A percentile compares a stretch with the other conserved stretches of the same genome.
phyloP scores from a whole-genome alignment of 2,888 invertebrate genomes.

The Caenorhabditis sinica region DNA sequence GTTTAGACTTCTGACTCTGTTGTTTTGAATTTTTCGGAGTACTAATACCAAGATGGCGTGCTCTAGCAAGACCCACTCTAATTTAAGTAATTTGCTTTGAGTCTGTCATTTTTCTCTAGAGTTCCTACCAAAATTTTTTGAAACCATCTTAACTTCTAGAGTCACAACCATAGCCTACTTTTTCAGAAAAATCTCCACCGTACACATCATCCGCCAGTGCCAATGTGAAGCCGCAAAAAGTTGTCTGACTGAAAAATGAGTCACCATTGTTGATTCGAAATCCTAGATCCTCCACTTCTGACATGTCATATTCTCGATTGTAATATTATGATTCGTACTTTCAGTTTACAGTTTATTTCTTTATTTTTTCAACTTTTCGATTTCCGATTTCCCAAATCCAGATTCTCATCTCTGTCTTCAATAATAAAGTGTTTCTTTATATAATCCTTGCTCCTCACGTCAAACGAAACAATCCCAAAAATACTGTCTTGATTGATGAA shows the following conservation, averaged over 20 bases:
- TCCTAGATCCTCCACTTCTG: slow-evolving; percentile 41
- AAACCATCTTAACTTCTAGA: too few species aligned
- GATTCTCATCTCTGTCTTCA: slow-evolving; percentile 22
- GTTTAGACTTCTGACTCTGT: too few species aligned
- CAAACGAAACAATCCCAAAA: slow-evolving; percentile 5
- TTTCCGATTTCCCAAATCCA: slow-evolving; percentile 25
- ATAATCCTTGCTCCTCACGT: slow-evolving; percentile 16
- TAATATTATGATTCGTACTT: slow-evolving; percentile 13
- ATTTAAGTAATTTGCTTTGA: too few species aligned
- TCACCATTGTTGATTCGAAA: neutral
- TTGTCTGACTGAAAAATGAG: slow-evolving; percentile 33
- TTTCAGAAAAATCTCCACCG: slow-evolving; percentile 67
- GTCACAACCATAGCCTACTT: too few species aligned
- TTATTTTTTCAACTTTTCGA: neutral
- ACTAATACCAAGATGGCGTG: too few species aligned
- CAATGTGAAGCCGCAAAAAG: slow-evolving; percentile 66
- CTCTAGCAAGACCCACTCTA: too few species aligned
- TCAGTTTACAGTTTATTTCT: neutral
- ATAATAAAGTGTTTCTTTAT: slow-evolving; percentile 5
- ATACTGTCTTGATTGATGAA: neutral
- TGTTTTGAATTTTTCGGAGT: too few species aligned
- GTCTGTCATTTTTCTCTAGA: too few species aligned
- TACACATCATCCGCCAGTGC: slow-evolving; percentile 79
- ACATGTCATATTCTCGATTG: slow-evolving; percentile 40
- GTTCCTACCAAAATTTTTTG: too few species aligned